Conservation (phyloP, 1,140 invertebrate species). For the Arctopsyche grandis region DNA sequence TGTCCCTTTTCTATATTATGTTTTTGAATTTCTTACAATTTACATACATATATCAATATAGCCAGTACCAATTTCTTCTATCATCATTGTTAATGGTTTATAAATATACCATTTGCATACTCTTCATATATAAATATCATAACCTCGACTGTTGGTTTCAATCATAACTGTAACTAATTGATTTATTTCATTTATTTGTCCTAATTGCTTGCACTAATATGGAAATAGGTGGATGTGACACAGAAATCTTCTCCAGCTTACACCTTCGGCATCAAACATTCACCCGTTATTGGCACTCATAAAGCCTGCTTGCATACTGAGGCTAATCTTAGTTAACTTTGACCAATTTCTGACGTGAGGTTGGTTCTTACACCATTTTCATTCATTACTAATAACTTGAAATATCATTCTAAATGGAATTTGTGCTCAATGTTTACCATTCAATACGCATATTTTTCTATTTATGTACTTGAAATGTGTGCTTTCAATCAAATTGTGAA, state of each 20-base stretch:
- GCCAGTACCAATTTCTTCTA: not conserved
- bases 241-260: slow-evolving; percentile 70
- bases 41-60: not conserved
- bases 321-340: slow-evolving; percentile 49
- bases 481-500: no score
- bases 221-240: slow-evolving; percentile 63
- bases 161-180: not conserved
- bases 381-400: not conserved
- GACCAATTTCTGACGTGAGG: not conserved
- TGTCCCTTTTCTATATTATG: no score
- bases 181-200: slow-evolving; percentile 3
- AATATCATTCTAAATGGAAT: no score
- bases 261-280: slow-evolving; percentile 82
- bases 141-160: no score
- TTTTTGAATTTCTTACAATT: not conserved
- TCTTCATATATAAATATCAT: no score
- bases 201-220: slow-evolving; percentile 33
- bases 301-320: slow-evolving; percentile 47
- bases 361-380: slow-evolving; percentile 36
- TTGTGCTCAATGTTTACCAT: no score
- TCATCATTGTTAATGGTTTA: not conserved
- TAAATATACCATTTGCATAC: not conserved
- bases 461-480: no score
- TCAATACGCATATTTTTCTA: no score
- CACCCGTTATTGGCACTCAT: slow-evolving; percentile 70